Evolutionary conservation across 2,888 invertebrate species (phyloP).

Genomic region (Catocala nupta): DNA sequence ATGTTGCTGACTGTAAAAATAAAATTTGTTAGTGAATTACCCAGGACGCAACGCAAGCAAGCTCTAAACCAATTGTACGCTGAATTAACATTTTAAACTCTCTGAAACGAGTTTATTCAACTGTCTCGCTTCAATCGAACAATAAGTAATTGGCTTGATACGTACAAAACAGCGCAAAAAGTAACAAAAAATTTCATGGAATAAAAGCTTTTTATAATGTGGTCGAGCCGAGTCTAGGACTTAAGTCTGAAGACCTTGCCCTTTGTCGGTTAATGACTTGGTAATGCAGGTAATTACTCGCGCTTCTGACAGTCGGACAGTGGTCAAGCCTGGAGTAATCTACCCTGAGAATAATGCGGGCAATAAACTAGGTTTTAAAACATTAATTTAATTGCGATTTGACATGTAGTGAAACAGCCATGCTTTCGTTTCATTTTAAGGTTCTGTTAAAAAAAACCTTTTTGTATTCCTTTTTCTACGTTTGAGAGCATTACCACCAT

Average conservation of each 20-base stretch:
- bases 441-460: too few relatives aligned
- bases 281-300: conserved; percentile 15
- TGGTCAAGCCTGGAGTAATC: conserved; percentile 9
- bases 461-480: too few relatives aligned
- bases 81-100: not conserved
- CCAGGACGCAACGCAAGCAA: not conserved
- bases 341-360: not conserved
- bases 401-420: too few relatives aligned
- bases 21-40: too few relatives aligned
- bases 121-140: not conserved
- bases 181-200: conserved; percentile 27
- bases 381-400: not conserved
- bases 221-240: conserved; percentile 37
- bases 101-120: conserved; percentile 3
- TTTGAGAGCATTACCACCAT: too few relatives aligned
- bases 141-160: conserved; percentile 4
- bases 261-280: conserved; percentile 47
- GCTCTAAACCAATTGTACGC: not conserved
- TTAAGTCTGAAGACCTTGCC: conserved; percentile 52
- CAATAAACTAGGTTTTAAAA: not conserved
- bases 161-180: conserved; percentile 12
- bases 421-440: too few relatives aligned
- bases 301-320: conserved; percentile 11
- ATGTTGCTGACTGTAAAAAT: too few relatives aligned
- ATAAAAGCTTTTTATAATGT: conserved; percentile 13